These are phyloP conservation scores for Kradibia gibbosae DNA, from an alignment of 1,140 invertebrate genomes.

Conservation along the genomic window DNA sequence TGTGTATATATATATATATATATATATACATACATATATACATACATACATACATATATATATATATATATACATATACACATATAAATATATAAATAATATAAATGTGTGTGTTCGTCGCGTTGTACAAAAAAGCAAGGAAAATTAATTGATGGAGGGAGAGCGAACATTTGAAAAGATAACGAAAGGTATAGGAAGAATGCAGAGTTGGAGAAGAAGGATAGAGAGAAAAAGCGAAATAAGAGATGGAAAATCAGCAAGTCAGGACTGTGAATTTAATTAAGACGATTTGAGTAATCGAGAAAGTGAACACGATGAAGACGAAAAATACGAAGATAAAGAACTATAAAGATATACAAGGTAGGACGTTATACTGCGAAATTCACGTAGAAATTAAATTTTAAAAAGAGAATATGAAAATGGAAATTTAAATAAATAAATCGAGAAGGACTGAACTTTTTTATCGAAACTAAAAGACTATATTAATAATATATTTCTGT, in stretches of 20 bases:
- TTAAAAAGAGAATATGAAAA: slow-evolving; percentile 46
- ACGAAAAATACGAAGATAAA: slow-evolving; percentile 48
- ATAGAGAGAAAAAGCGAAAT: neutral
- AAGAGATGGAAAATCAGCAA: neutral
- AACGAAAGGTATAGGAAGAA: slow-evolving; percentile 46
- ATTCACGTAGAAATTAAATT: slow-evolving; percentile 31
- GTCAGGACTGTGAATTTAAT: slow-evolving; percentile 34
- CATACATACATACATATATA: slow-evolving; percentile 62
- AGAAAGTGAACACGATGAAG: slow-evolving; percentile 36
- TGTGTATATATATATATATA: slow-evolving; percentile 59
- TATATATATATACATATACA: slow-evolving; percentile 61
- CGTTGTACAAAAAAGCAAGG: slow-evolving; percentile 67
- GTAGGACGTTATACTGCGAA: slow-evolving; percentile 54
- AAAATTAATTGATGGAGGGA: slow-evolving; percentile 48
- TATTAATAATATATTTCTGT: slow-evolving; percentile 73
- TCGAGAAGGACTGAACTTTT: slow-evolving; percentile 73
- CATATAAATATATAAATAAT: slow-evolving; percentile 64
- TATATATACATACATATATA: slow-evolving; percentile 65
- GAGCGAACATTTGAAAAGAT: slow-evolving; percentile 44
- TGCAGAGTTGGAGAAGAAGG: slow-evolving; percentile 44
- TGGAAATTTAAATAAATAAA: slow-evolving; percentile 59
- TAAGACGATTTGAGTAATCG: slow-evolving; percentile 17
- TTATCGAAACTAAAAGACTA: slow-evolving; percentile 75
- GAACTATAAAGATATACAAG: slow-evolving; percentile 53
- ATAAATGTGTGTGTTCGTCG: slow-evolving; percentile 72